Conservation (phyloP, 1,140 invertebrate species). For the Zaprionus davidi region DNA sequence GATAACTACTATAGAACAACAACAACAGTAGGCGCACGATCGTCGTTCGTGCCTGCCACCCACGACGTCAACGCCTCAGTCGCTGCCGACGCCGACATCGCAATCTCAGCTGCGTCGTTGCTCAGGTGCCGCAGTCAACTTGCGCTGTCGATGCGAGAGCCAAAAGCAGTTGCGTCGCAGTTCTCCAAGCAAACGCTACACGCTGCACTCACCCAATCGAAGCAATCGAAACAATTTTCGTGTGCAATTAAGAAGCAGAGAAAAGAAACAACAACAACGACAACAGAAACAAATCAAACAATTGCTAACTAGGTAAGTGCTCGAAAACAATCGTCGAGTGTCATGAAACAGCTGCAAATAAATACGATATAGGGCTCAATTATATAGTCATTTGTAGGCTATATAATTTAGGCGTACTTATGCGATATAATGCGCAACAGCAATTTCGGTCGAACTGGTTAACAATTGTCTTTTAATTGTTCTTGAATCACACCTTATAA, state of each 20-base stretch:
- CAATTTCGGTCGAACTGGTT: conserved; percentile 18
- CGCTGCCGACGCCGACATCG: neutral
- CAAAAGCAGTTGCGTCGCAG: conserved; percentile 63
- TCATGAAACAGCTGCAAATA: neutral
- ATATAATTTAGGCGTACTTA: neutral
- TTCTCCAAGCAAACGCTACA: conserved; percentile 53
- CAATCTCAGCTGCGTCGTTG: conserved; percentile 19
- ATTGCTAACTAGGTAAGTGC: conserved; percentile 65
- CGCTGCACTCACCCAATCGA: conserved; percentile 30
- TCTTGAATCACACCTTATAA: conserved; percentile 24
- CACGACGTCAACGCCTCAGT: conserved; percentile 15
- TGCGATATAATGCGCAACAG: conserved; percentile 22
- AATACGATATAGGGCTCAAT: neutral
- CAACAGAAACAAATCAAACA: conserved; percentile 44
- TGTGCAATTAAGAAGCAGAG: conserved; percentile 38
- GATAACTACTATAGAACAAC: neutral
- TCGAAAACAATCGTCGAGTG: conserved; percentile 11
- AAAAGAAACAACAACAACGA: conserved; percentile 32
- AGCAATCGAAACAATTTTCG: conserved; percentile 14
- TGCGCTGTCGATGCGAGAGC: conserved; percentile 52
- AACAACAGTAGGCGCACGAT: conserved; percentile 35
- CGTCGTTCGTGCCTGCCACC: conserved; percentile 42
- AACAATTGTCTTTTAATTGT: conserved; percentile 18
- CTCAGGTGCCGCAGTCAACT: conserved; percentile 49
- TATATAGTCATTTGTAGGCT: neutral